These are phyloP conservation scores for Chloroclysta siterata DNA, from an alignment of 2,888 invertebrate species.

Conservation along the genomic window DNA sequence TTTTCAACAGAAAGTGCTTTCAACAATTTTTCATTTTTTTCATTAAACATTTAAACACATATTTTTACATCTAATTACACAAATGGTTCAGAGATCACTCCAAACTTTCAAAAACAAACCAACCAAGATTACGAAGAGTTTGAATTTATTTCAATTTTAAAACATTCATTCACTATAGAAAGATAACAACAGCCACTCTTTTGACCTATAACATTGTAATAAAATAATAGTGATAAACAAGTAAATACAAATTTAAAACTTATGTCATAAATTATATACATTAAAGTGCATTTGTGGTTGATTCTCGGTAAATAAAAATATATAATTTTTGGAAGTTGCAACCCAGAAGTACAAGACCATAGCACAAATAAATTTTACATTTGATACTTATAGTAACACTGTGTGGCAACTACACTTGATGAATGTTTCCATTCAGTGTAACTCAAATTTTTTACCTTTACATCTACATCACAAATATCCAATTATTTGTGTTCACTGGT, in stretches of 20 bases:
- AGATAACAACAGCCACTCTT: slow-evolving; percentile 67
- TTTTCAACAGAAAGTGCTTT: slow-evolving; percentile 33
- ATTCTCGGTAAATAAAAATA: slow-evolving; percentile 14
- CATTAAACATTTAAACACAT: slow-evolving; percentile 6
- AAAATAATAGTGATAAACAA: slow-evolving; percentile 46
- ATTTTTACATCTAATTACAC: slow-evolving; percentile 9
- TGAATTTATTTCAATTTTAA: slow-evolving; percentile 32
- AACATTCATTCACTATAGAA: slow-evolving; percentile 45
- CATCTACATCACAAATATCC: too few relatives aligned
- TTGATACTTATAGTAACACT: too few relatives aligned
- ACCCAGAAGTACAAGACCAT: too few relatives aligned
- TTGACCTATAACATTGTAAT: slow-evolving; percentile 68
- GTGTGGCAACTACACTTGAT: too few relatives aligned
- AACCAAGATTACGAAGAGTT: slow-evolving; percentile 10
- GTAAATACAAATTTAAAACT: slow-evolving; percentile 49
- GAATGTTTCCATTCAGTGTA: too few relatives aligned
- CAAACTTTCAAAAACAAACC: slow-evolving; percentile 11
- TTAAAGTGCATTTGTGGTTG: slow-evolving; percentile 36
- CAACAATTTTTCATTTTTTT: slow-evolving; percentile 18
- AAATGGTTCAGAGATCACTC: slow-evolving; percentile 22
- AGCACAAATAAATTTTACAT: too few relatives aligned
- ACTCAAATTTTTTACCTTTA: too few relatives aligned
- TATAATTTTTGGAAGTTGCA: not conserved
- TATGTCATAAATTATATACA: slow-evolving; percentile 40
- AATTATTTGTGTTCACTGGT: too few relatives aligned